Evolutionary conservation across 2,888 invertebrate genomes (phyloP).

Genomic region (Chrysina gloriosa): DNA sequence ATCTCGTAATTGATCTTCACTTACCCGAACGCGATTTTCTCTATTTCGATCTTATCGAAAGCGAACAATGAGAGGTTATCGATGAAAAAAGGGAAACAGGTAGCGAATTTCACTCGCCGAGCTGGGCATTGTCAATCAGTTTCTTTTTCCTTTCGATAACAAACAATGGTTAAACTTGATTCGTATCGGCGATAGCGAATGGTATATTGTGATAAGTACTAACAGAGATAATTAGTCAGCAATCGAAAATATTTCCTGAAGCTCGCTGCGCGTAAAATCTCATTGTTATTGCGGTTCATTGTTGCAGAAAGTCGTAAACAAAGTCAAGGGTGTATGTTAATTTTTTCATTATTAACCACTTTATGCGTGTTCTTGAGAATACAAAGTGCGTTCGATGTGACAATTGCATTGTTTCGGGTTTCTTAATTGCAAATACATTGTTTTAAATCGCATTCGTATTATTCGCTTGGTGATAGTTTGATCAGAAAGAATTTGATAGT

Average conservation of each 20-base stretch:
- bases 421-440: not conserved
- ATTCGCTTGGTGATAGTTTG: too few species aligned
- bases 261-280: not conserved
- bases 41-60: not conserved
- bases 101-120: constrained; percentile 11
- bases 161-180: constrained; percentile 9
- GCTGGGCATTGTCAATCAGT: not conserved
- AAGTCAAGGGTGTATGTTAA: not conserved
- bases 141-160: not conserved
- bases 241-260: not conserved
- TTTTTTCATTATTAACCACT: not conserved
- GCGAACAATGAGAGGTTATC: not conserved
- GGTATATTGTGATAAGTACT: not conserved
- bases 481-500: too few species aligned
- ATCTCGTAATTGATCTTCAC: not conserved
- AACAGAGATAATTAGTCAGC: not conserved
- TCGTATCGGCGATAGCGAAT: not conserved
- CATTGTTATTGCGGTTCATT: not conserved
- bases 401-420: not conserved
- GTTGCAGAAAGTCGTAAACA: not conserved
- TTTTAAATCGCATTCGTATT: not conserved
- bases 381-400: not conserved
- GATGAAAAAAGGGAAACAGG: constrained; percentile 9
- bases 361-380: not conserved
- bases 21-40: not conserved